phyloP scores from a whole-genome alignment of 1,140 invertebrate species.

The Temnothorax longispinosus region DNA sequence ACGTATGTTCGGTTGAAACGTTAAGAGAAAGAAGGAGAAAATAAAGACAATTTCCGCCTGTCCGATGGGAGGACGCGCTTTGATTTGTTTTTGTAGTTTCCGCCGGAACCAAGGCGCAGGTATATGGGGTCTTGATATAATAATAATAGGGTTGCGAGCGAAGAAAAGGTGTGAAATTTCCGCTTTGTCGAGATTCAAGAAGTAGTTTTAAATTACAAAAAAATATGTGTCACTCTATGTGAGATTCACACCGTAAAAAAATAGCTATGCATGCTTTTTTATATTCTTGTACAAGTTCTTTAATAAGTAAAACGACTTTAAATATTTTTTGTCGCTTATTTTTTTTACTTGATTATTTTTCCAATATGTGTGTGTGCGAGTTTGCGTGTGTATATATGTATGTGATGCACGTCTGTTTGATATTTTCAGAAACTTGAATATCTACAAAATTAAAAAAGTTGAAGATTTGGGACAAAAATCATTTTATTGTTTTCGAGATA shows the following conservation, averaged over 20 bases:
- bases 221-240: background rate
- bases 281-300: background rate
- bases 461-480: background rate
- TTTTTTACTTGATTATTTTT: background rate
- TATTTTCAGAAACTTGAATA: background rate
- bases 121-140: conserved; percentile 1
- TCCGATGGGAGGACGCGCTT: conserved; percentile 26
- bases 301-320: background rate
- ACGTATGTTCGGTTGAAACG: conserved; percentile 21
- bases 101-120: conserved; percentile 17
- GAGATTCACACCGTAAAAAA: background rate
- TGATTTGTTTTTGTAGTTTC: conserved; percentile 47
- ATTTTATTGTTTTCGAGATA: background rate
- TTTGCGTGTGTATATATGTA: background rate
- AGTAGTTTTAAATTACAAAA: background rate
- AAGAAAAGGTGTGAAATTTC: conserved; percentile 2
- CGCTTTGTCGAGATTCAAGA: conserved; percentile 15
- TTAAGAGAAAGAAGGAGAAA: conserved; percentile 23
- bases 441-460: background rate
- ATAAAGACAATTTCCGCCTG: conserved; percentile 52
- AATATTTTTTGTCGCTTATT: background rate
- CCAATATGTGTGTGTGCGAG: background rate
- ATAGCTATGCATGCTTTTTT: background rate
- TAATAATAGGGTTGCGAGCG: background rate
- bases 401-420: background rate